Percentiles rank a stretch among this genome's conserved stretches.
These are phyloP conservation scores for Troglohyphantes excavatus DNA, from an alignment of 2,888 invertebrate species.

Conservation along the genomic window DNA sequence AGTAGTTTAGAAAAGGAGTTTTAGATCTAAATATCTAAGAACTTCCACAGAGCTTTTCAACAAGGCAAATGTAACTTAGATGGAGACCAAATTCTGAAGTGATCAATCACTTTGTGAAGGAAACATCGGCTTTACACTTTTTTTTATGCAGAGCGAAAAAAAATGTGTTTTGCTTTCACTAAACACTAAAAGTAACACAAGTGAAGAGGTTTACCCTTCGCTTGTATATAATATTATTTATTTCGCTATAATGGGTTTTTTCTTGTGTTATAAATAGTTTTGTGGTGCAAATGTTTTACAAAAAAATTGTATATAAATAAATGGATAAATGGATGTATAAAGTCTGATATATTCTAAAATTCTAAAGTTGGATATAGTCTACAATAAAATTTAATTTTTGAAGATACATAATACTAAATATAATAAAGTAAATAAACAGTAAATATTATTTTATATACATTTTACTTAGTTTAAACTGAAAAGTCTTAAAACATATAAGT, in stretches of 20 bases:
- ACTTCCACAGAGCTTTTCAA: slow-evolving; percentile 5
- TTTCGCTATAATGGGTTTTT: neutral
- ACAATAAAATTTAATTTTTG: no score
- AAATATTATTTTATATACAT: no score
- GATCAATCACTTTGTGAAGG: slow-evolving; percentile 30
- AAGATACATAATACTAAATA: no score
- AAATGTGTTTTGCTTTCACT: slow-evolving; percentile 11
- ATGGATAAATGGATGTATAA: no score
- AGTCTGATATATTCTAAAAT: no score
- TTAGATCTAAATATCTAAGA: slow-evolving; percentile 8
- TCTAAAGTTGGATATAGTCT: no score
- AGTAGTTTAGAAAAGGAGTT: neutral
- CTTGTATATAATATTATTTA: neutral
- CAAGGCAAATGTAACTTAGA: neutral
- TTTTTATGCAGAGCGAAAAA: neutral
- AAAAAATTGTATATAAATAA: no score
- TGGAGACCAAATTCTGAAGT: slow-evolving; percentile 23
- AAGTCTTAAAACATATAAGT: no score
- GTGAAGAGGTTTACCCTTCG: neutral
- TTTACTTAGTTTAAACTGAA: no score
- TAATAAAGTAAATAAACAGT: no score
- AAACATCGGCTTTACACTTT: neutral
- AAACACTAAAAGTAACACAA: slow-evolving; percentile 3
- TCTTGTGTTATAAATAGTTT: neutral
- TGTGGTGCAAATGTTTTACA: no score